These are phyloP conservation scores for Melitaea athalia DNA, from an alignment of 2,888 invertebrate genomes.

Conservation along the genomic window DNA sequence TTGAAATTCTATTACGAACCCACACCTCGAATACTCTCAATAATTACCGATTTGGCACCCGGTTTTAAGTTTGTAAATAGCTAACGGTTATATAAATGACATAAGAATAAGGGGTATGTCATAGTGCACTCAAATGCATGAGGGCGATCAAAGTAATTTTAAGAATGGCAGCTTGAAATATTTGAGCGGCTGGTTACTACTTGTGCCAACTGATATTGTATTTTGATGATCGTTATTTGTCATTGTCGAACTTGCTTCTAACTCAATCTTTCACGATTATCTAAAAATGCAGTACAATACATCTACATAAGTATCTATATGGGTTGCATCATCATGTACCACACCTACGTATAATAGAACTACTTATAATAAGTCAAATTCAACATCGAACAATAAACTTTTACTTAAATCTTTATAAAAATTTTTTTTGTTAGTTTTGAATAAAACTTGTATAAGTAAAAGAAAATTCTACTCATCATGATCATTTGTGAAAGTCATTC, in stretches of 20 bases:
- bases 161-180: conserved; percentile 59
- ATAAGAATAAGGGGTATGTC: conserved; percentile 20
- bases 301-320: too few relatives aligned
- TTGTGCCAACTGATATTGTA: conserved; percentile 54
- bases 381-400: too few relatives aligned
- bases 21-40: not conserved
- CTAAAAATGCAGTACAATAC: not conserved
- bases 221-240: conserved; percentile 45
- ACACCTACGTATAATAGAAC: too few relatives aligned
- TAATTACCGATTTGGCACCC: conserved; percentile 27
- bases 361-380: too few relatives aligned
- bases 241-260: conserved; percentile 31
- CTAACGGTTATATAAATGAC: conserved; percentile 5
- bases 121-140: conserved; percentile 38
- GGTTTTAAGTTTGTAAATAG: conserved; percentile 26
- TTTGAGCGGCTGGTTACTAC: conserved; percentile 47
- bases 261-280: conserved; percentile 26
- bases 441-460: too few relatives aligned
- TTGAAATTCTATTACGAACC: conserved; percentile 13
- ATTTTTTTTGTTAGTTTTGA: too few relatives aligned
- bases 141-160: conserved; percentile 43
- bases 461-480: too few relatives aligned
- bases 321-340: too few relatives aligned
- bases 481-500: too few relatives aligned
- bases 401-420: too few relatives aligned